Conservation (phyloP, 2,888 invertebrate species). For the Agriotes lineatus region DNA sequence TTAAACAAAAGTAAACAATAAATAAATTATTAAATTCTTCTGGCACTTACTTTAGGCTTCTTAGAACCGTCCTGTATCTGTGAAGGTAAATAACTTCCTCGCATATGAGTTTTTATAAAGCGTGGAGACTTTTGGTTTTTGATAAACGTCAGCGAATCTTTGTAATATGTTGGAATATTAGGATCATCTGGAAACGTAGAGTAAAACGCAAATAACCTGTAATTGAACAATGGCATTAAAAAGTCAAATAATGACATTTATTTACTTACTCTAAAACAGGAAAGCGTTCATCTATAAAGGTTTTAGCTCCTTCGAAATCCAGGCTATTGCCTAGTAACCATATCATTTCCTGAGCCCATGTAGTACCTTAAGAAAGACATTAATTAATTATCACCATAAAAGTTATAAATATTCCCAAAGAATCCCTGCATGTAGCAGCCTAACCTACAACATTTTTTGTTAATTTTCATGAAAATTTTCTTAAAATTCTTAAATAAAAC, state of each 20-base stretch:
- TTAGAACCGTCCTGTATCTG: background rate
- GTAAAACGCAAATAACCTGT: background rate
- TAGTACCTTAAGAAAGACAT: constrained; percentile 68
- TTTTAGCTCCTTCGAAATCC: constrained; percentile 75
- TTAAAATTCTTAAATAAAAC: no score
- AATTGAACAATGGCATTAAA: background rate
- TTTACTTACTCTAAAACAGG: constrained; percentile 83
- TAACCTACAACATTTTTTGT: no score
- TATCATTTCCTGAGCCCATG: constrained; percentile 84
- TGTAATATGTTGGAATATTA: background rate
- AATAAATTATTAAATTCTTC: no score
- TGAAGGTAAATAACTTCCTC: background rate
- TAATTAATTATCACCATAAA: background rate
- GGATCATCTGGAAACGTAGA: no score
- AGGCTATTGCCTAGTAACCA: constrained; percentile 84
- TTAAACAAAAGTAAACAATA: no score
- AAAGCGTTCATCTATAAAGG: constrained; percentile 75
- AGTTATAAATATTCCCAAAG: no score
- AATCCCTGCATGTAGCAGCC: no score
- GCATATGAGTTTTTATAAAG: constrained; percentile 4
- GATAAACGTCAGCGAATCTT: background rate
- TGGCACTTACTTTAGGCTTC: constrained; percentile 9
- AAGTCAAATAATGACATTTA: no score
- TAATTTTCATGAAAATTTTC: no score
- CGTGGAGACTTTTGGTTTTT: background rate